These are phyloP conservation scores for Drosophila ironensis DNA, from an alignment of 1,140 invertebrate genomes.

Conservation along the genomic window DNA sequence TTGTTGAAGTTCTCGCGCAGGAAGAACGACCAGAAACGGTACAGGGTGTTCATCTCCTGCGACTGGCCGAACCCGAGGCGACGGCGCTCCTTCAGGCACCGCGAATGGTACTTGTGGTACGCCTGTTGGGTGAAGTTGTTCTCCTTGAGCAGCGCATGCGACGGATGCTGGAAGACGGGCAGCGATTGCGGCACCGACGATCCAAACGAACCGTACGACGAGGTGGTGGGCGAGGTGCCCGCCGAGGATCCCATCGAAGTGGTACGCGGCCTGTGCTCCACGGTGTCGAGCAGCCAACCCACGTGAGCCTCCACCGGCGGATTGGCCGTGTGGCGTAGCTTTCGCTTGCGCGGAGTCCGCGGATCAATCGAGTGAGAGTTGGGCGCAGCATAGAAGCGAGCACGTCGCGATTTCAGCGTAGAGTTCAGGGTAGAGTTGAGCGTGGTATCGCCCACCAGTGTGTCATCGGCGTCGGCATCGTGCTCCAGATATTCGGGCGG, in stretches of 20 bases:
- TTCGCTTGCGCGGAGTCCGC: slow-evolving; percentile 90
- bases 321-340: slow-evolving; percentile 95
- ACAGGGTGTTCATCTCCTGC: slow-evolving; percentile 98
- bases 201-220: slow-evolving; percentile 89
- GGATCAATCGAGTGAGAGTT: slow-evolving; percentile 89
- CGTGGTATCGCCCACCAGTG: slow-evolving; percentile 66
- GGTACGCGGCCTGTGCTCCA: slow-evolving; percentile 90
- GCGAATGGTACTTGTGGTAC: slow-evolving; percentile 96
- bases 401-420: slow-evolving; percentile 82
- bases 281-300: slow-evolving; percentile 97
- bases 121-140: slow-evolving; percentile 99
- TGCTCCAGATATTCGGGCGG: slow-evolving; percentile 83
- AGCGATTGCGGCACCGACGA: slow-evolving; percentile 91
- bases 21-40: slow-evolving; percentile 99
- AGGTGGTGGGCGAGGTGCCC: slow-evolving; percentile 88
- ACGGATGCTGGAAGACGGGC: slow-evolving; percentile 97
- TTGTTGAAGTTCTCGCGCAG: slow-evolving; percentile 98
- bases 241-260: slow-evolving; percentile 89
- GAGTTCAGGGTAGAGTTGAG: slow-evolving; percentile 61
- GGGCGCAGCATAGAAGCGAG: slow-evolving; percentile 96
- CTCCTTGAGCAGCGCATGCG: slow-evolving; percentile 96
- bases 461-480: slow-evolving; percentile 33
- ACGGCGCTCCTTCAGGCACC: slow-evolving; percentile 96
- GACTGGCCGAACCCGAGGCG: slow-evolving; percentile 95
- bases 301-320: slow-evolving; percentile 97